A percentile compares a stretch with the other conserved stretches of the same genome.
phyloP scores from a whole-genome alignment of 2,888 invertebrate genomes.

The Sympetrum striolatum region DNA sequence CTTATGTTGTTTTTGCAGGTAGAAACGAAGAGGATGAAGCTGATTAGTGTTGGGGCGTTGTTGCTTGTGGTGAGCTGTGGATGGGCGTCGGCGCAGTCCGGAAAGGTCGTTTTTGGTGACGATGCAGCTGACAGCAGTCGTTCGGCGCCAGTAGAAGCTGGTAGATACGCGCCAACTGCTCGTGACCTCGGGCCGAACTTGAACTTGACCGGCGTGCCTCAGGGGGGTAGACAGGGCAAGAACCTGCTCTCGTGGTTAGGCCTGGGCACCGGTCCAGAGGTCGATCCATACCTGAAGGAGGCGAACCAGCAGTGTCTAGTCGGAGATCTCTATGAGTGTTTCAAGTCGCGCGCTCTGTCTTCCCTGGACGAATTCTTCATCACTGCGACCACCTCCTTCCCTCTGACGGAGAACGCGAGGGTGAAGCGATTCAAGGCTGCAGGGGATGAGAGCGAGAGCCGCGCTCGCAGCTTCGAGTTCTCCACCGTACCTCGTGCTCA shows the following conservation, averaged over 20 bases:
- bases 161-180: background rate
- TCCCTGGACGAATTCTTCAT: slow-evolving; percentile 80
- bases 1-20: background rate
- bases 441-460: background rate
- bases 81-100: background rate
- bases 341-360: slow-evolving; percentile 79
- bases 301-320: slow-evolving; percentile 76
- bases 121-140: background rate
- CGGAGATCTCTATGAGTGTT: slow-evolving; percentile 85
- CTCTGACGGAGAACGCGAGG: slow-evolving; percentile 74
- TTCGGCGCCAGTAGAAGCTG: background rate
- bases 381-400: slow-evolving; percentile 53
- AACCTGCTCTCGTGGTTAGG: slow-evolving; percentile 81
- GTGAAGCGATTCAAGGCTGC: slow-evolving; percentile 62
- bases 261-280: slow-evolving; percentile 73
- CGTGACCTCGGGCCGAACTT: background rate
- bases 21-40: background rate
- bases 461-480: slow-evolving; percentile 61
- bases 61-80: background rate
- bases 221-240: slow-evolving; percentile 65
- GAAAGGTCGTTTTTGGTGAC: slow-evolving; percentile 35
- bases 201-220: background rate
- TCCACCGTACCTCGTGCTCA: slow-evolving; percentile 73
- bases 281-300: slow-evolving; percentile 79
- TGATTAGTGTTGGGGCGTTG: background rate